Percentiles rank a stretch among this genome's conserved stretches.
Conservation (phyloP, 2,113 vertebrate species). For the Ophiodon elongatus region DNA sequence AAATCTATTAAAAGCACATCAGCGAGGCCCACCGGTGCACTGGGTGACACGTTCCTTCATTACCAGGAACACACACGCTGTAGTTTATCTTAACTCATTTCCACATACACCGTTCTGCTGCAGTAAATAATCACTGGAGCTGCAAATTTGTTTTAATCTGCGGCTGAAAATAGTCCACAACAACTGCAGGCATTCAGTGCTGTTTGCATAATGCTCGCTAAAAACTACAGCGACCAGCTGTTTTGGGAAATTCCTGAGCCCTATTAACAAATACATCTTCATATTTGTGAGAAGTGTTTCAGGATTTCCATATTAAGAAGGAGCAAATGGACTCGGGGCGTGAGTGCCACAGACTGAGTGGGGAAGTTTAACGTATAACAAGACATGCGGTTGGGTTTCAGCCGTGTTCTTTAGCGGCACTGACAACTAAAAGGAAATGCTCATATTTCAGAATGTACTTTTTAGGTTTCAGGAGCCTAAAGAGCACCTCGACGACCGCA, state of each 20-base stretch:
- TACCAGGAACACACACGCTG: conserved; percentile 5
- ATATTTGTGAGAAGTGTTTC: not conserved
- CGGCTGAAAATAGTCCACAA: not conserved
- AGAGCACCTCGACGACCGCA: conserved; percentile 83
- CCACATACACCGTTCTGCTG: not conserved
- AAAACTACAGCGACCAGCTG: not conserved
- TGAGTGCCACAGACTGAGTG: not conserved
- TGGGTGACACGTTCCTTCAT: conserved; percentile 1
- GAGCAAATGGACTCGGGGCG: not conserved
- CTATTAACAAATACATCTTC: not conserved
- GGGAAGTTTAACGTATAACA: too few species aligned
- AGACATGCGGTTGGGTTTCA: too few species aligned
- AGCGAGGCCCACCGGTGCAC: not conserved
- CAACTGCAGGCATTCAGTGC: not conserved
- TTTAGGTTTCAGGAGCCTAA: conserved; percentile 86
- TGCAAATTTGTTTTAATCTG: conserved; percentile 18
- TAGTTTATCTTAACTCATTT: not conserved
- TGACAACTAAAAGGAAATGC: not conserved
- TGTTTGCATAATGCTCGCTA: not conserved
- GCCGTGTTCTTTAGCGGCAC: not conserved
- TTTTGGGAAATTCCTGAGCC: not conserved
- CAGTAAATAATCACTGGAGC: conserved; percentile 1
- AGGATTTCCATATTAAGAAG: not conserved
- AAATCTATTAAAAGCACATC: conserved; percentile 8
- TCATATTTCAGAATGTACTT: conserved; percentile 17